Evolutionary conservation across 1,140 invertebrate genomes (phyloP), one percentile per base, ranked within the genome.

Genomic region (Drosophila suzukii): DNA sequence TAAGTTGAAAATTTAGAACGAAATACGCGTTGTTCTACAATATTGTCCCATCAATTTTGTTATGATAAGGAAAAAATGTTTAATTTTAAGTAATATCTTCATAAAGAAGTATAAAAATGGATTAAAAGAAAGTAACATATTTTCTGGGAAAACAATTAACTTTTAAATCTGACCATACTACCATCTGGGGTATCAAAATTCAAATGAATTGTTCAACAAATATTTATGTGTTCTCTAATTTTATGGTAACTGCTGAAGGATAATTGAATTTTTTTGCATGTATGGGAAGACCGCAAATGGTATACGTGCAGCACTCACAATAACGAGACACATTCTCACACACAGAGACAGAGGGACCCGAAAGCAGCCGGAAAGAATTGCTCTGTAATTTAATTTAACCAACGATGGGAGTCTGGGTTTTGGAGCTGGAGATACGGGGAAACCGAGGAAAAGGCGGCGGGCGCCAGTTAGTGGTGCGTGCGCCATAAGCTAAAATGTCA

Each of bases 331-430:
- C 57, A 55, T 47, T 46, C 30, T 38, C 41, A 12, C 24, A 41
- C 56, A 43, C 49, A 55, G 49, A 62, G 66, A 30, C 24, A 49
- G 24, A 49, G 24, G 49, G 50, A 56, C 50, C 54, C 67, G 49
- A 78, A 78, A 75, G 77, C 84, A 84, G 84, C 80, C 80, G 80
- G 77, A 88, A 84, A 89, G 84, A 84, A 89, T 89, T 89, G 84
- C 77, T 81, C 65, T 56, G 80, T 89, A 89, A 89, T 89, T 89
- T 89, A 89, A 89, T 89, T 89, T 89, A 89, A 89, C 66, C 81
- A 75, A 67, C 20, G 53, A 75, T 51, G 53, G 44, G 36, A 41
- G 17, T 15, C n/a, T 10, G 36, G 10, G 38, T 36, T 43, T 3
- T n/a, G n/a, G n/a, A 41, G 30, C 30, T 68, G 39, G 8, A 15